phyloP scores from a whole-genome alignment of 2,113 vertebrate genomes.

The Chloropsis hardwickii region DNA sequence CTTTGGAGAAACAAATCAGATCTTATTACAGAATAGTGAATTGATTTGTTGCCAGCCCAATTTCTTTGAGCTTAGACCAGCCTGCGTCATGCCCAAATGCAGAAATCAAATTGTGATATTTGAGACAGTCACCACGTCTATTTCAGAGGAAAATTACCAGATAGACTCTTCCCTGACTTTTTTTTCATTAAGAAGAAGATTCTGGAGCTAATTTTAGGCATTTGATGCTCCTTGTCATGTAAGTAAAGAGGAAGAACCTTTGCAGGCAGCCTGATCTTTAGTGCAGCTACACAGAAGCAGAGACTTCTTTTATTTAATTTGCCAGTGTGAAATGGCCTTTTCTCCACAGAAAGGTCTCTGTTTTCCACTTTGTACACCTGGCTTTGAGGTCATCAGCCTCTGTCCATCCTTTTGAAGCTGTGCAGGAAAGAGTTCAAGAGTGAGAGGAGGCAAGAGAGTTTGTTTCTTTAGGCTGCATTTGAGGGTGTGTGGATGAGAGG shows the following conservation, averaged over 20 bases:
- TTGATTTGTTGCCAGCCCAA: background rate
- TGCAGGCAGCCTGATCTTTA: background rate
- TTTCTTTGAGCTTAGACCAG: background rate
- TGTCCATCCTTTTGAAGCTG: background rate
- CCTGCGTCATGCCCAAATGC: accelerated
- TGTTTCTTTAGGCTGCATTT: background rate
- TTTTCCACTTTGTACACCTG: background rate
- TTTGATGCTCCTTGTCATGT: background rate
- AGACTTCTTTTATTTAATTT: background rate
- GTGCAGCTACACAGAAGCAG: background rate
- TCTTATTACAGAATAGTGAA: background rate
- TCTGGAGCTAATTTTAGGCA: background rate
- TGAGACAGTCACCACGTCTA: background rate
- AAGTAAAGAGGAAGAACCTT: background rate
- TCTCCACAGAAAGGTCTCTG: background rate
- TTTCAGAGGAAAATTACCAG: background rate
- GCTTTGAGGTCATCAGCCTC: background rate
- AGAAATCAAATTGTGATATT: background rate
- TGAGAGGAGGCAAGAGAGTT: background rate
- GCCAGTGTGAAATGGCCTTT: background rate
- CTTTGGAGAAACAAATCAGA: background rate
- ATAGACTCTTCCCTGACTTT: background rate
- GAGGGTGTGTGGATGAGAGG: background rate
- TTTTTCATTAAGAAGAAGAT: background rate
- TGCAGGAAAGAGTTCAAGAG: background rate